phyloP scores from a whole-genome alignment of 2,797 vertebrate species.

The Bovichtus diacanthus region DNA sequence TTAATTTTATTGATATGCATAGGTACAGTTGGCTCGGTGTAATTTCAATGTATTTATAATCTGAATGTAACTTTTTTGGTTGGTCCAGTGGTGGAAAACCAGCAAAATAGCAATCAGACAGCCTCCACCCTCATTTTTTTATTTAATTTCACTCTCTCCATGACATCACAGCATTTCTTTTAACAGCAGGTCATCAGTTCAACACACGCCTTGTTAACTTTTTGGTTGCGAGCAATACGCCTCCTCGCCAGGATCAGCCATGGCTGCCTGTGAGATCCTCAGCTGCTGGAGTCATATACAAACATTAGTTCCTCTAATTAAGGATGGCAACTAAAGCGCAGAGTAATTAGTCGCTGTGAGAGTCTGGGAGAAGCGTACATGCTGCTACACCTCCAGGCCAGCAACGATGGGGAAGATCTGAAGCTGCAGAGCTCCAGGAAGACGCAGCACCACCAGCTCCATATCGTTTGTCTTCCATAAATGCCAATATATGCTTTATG shows the following conservation, averaged over 20 bases:
- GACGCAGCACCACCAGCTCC: constrained; percentile 37
- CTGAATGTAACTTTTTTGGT: too few species aligned
- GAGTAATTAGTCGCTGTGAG: constrained; percentile 58
- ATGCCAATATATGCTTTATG: constrained; percentile 37
- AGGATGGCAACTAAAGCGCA: constrained; percentile 54
- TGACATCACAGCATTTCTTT: constrained; percentile 40
- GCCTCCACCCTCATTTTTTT: constrained; percentile 7
- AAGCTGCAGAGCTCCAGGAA: constrained; percentile 33
- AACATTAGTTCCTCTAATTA: constrained; percentile 68
- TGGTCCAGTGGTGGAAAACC: too few species aligned
- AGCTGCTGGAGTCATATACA: constrained; percentile 51
- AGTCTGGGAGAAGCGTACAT: constrained; percentile 23
- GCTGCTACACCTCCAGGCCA: constrained; percentile 40
- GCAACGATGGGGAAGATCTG: constrained; percentile 28
- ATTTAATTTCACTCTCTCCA: constrained; percentile 23
- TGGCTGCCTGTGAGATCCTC: constrained; percentile 38
- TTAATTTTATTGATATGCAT: too few species aligned
- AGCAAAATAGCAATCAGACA: too few species aligned
- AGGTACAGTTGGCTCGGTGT: too few species aligned
- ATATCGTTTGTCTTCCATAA: constrained; percentile 33
- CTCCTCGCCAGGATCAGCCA: constrained; percentile 31
- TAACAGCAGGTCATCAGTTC: constrained; percentile 68
- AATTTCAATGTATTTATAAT: too few species aligned
- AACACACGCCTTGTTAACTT: constrained; percentile 63
- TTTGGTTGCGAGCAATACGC: constrained; percentile 54